Percentiles rank a stretch among this genome's conserved stretches.
phyloP scores from a whole-genome alignment of 2,888 invertebrate genomes.

The Athrips mouffetella region DNA sequence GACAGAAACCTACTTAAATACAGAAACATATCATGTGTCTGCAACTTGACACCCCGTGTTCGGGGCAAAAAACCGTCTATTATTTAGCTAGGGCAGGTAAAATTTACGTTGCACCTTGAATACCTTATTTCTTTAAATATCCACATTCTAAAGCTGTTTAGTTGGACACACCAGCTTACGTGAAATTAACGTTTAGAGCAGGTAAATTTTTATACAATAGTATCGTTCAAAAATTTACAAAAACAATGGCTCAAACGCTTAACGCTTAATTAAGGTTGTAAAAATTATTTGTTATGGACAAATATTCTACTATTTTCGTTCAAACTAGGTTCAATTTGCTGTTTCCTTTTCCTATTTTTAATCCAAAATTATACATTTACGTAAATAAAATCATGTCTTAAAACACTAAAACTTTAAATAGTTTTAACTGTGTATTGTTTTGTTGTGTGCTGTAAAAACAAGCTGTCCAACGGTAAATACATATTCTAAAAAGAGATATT shows the following conservation, averaged over 20 bases:
- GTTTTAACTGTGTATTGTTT: slow-evolving; percentile 41
- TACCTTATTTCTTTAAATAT: slow-evolving; percentile 37
- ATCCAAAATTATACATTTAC: slow-evolving; percentile 4
- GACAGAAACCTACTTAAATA: slow-evolving; percentile 19
- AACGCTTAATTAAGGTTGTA: no score
- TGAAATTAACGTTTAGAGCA: slow-evolving; percentile 2
- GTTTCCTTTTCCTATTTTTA: background rate
- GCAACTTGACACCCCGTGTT: slow-evolving; percentile 42
- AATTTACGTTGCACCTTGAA: slow-evolving; percentile 50
- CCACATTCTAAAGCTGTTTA: slow-evolving; percentile 31
- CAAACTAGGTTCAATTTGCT: no score
- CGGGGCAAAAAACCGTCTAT: slow-evolving; percentile 43
- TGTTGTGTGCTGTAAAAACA: slow-evolving; percentile 46
- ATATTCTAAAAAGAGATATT: slow-evolving; percentile 25
- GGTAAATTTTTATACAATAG: background rate
- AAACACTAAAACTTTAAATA: slow-evolving; percentile 37
- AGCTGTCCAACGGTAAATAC: slow-evolving; percentile 44
- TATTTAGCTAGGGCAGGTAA: slow-evolving; percentile 61
- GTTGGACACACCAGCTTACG: slow-evolving; percentile 29
- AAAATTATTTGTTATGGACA: no score
- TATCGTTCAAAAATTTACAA: background rate
- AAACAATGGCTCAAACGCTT: background rate
- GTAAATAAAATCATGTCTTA: background rate
- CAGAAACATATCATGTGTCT: slow-evolving; percentile 46
- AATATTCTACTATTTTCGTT: no score